Evolutionary conservation across 2,888 invertebrate species (phyloP).

Genomic region (Drosophila nr. medialis): DNA sequence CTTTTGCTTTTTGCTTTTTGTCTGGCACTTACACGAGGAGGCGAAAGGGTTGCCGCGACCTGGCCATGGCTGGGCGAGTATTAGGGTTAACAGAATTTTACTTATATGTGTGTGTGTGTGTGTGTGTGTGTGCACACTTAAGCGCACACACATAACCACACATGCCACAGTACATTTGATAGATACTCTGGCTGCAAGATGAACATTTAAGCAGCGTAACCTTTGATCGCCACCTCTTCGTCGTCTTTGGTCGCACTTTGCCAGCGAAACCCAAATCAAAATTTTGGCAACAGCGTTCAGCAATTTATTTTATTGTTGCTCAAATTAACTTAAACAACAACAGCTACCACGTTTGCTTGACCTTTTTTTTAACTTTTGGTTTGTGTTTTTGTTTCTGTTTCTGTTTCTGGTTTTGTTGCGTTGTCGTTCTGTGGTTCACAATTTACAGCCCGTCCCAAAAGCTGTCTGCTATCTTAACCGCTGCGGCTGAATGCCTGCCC

Average conservation of each 20-base stretch:
- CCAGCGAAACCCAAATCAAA: conserved; percentile 53
- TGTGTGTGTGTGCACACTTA: conserved; percentile 8
- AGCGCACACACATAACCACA: conserved; percentile 12
- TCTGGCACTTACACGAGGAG: conserved; percentile 8
- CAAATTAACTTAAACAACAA: conserved; percentile 56
- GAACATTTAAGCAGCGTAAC: conserved; percentile 51
- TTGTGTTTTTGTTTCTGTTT: conserved; percentile 4
- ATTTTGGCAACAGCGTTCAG: conserved; percentile 46
- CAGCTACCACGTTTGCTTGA: conserved; percentile 38
- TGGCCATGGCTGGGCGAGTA: neutral
- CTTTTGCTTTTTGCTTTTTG: conserved; percentile 27
- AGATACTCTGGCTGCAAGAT: conserved; percentile 45
- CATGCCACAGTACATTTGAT: conserved; percentile 24
- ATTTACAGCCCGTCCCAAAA: neutral
- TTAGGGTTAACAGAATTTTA: conserved; percentile 33
- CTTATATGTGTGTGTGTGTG: conserved; percentile 6
- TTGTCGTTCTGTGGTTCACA: conserved; percentile 23
- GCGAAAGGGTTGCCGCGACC: conserved; percentile 5
- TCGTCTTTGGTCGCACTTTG: neutral
- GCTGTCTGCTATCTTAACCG: conserved; percentile 3
- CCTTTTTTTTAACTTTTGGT: conserved; percentile 31
- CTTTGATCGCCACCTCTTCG: conserved; percentile 39
- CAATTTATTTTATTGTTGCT: conserved; percentile 62
- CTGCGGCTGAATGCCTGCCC: conserved; percentile 1
- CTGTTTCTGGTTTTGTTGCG: conserved; percentile 13